Conservation (phyloP, 2,113 vertebrate genomes). For the Eulacestoma nigropectus region DNA sequence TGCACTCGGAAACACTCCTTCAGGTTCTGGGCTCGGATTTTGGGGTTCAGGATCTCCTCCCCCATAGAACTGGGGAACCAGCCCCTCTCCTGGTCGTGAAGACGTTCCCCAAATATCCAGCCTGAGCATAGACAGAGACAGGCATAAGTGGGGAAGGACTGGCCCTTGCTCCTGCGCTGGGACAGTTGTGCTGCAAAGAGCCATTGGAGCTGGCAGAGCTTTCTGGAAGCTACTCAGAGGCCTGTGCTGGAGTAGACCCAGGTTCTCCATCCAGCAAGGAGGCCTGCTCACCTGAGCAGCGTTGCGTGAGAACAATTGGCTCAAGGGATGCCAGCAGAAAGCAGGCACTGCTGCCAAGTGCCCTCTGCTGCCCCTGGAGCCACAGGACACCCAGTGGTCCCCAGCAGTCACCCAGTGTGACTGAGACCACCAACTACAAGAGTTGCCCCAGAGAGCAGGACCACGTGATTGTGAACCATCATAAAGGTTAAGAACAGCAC, state of each 20-base stretch:
- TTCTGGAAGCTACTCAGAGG: neutral
- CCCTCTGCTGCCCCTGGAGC: neutral
- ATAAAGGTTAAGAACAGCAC: neutral
- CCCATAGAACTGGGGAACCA: slow-evolving; percentile 92
- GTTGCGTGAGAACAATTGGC: accelerated
- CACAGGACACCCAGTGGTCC: neutral
- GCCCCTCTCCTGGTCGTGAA: slow-evolving; percentile 92
- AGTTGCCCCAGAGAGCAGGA: neutral
- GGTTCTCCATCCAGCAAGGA: neutral
- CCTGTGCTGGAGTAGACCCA: neutral
- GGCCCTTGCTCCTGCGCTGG: neutral
- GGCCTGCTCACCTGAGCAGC: neutral
- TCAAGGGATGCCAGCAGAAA: neutral
- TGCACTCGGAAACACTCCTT: slow-evolving; percentile 91
- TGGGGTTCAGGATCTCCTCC: slow-evolving; percentile 90
- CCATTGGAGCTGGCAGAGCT: neutral
- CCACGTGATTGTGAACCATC: neutral
- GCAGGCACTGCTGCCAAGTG: neutral
- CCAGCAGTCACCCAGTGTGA: neutral
- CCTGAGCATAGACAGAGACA: slow-evolving; percentile 67
- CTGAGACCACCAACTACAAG: neutral
- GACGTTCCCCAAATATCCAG: slow-evolving; percentile 94
- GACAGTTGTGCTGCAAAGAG: neutral
- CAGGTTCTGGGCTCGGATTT: slow-evolving; percentile 91
- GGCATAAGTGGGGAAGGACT: neutral